These are phyloP conservation scores for Actenoides hombroni DNA, from an alignment of 2,113 vertebrate genomes.

Conservation along the genomic window DNA sequence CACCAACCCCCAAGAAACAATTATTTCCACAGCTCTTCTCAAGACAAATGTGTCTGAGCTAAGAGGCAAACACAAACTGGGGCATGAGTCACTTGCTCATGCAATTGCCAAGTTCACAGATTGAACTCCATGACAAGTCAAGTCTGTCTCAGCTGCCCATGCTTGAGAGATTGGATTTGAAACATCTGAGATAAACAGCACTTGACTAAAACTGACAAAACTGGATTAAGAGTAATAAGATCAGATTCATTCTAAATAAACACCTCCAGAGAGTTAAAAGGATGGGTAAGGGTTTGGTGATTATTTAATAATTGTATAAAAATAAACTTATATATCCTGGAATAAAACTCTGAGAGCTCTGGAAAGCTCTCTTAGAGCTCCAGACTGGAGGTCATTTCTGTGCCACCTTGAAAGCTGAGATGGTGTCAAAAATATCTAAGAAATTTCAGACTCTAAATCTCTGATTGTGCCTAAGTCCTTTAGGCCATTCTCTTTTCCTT, in stretches of 20 bases:
- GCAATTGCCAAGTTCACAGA: conserved; percentile 33
- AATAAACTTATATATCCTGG: background rate
- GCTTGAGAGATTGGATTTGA: background rate
- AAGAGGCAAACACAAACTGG: background rate
- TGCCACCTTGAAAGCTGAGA: background rate
- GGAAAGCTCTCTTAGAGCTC: background rate
- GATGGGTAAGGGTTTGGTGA: background rate
- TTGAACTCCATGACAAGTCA: background rate
- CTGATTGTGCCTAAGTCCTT: background rate
- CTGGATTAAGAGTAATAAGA: background rate
- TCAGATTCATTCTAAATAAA: background rate
- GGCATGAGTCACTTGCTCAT: conserved; percentile 42
- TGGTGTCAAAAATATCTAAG: background rate
- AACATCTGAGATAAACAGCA: background rate
- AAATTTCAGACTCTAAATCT: background rate
- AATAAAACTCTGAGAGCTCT: background rate
- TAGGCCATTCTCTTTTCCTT: background rate
- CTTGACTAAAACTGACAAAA: background rate
- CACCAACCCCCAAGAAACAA: background rate
- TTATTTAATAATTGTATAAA: background rate
- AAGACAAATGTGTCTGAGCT: conserved; percentile 46
- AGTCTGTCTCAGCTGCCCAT: background rate
- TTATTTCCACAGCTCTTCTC: conserved; percentile 30
- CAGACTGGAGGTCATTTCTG: background rate
- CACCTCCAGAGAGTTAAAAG: background rate